Evolutionary conservation across 2,113 vertebrate species (phyloP), one percentile per base, ranked within the genome.

Genomic region (Ornithorhynchus anatinus): DNA sequence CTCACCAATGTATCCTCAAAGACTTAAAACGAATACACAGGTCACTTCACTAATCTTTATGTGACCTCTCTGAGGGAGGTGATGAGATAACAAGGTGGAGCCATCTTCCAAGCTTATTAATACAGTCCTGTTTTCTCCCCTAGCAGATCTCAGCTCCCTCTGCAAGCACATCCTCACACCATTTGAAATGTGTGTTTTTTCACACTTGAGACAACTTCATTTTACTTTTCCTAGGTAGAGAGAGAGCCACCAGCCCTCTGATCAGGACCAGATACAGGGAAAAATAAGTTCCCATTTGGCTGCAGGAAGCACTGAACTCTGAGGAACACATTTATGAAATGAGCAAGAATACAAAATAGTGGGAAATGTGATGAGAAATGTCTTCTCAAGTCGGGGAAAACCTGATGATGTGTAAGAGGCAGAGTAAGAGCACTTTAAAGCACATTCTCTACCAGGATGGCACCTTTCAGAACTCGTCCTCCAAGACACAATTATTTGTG

Each of bases 251-350:
- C 68, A 25, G 25, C 42, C 56, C 75, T 27, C 31, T 42, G 44
- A 81, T 25, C 81, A 63, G 51, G 51, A 60, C 43, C 45, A 65
- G 71, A 80, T 59, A 82, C 69, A 74, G 16, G 36, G 40, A 27
- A 57, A 68, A 47, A 72, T 62, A 79, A 81, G 72, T 67, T 69
- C 72, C 6, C 69, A 66, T 50, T 69, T 58, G 52, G 63, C 69
- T 67, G 59, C 59, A 12, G 31, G 57, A n/a, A 44, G 31, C 1
- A 14, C 39, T 57, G 14, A 8, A 17, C 22, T 39, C 23, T 1
- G 29, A 54, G 44, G 29, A 58, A 50, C 37, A 22, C 39, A 48
- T 64, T 64, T 64, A 54, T 20, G 36, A 63, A 39, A 62, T 57
- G 43, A 77, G 59, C 33, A 29, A 29, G 59, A 69, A 77, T 51